phyloP scores from a whole-genome alignment of 2,113 vertebrate genomes.

The Salvelinus namaycush region DNA sequence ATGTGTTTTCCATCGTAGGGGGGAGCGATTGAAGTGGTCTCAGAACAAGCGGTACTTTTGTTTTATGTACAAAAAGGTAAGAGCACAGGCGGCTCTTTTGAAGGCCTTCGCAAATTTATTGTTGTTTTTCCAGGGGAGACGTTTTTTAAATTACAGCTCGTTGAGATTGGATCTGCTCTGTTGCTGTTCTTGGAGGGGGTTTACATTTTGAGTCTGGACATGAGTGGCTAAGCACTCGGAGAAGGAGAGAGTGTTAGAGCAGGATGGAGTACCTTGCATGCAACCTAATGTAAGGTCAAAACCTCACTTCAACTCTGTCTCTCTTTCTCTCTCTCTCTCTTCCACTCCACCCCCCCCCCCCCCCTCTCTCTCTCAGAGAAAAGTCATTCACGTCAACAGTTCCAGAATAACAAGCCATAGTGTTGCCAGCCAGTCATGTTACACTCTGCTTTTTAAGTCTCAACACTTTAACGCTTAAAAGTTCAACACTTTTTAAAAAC shows the following conservation, averaged over 20 bases:
- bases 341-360: background rate
- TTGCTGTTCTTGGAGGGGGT: conserved; percentile 66
- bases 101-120: conserved; percentile 66
- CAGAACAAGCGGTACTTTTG: conserved; percentile 56
- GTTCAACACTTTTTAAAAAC: too few species aligned
- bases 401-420: background rate
- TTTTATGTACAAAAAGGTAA: conserved; percentile 57
- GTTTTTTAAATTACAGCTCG: conserved; percentile 62
- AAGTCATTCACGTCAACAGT: background rate
- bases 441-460: background rate
- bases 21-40: conserved; percentile 53
- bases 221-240: conserved; percentile 17
- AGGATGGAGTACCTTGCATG: conserved; percentile 12
- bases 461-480: too few species aligned
- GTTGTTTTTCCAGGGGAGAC: conserved; percentile 64
- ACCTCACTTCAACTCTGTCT: background rate
- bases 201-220: conserved; percentile 60
- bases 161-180: conserved; percentile 58
- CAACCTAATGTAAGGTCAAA: conserved; percentile 22
- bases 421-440: background rate
- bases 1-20: conserved; percentile 44
- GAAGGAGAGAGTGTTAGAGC: conserved; percentile 26
- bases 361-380: conserved; percentile 4
- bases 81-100: conserved; percentile 55
- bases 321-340: too few species aligned